These are phyloP conservation scores for Diadumene lineata DNA, from an alignment of 92 coral and sea anemone genomes.

Conservation along the genomic window DNA sequence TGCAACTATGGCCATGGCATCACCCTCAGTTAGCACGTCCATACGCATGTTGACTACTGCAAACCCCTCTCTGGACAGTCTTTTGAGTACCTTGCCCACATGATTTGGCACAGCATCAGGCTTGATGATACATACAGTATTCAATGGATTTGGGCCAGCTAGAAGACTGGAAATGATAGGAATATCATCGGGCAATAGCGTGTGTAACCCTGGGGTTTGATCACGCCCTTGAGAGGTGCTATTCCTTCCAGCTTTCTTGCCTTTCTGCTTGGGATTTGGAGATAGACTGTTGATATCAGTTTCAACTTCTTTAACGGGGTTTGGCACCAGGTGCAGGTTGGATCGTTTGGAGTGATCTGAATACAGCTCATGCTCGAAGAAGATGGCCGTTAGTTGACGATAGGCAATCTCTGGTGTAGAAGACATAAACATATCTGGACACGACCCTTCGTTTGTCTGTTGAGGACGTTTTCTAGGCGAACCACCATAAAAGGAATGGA, in stretches of 20 bases:
- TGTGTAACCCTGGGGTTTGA: constrained; percentile 38
- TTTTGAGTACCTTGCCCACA: constrained; percentile 76
- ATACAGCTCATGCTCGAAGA: constrained; percentile 86
- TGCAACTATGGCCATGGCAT: constrained; percentile 48
- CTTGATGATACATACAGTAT: constrained; percentile 83
- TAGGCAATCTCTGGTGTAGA: constrained; percentile 91
- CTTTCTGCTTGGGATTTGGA: constrained; percentile 39
- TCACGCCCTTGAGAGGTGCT: constrained; percentile 20
- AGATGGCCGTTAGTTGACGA: constrained; percentile 86
- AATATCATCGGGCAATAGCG: constrained; percentile 51
- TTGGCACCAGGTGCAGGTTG: constrained; percentile 69
- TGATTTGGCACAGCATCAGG: constrained; percentile 81
- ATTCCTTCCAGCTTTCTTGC: constrained; percentile 15
- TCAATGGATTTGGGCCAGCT: constrained; percentile 78
- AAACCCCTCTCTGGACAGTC: constrained; percentile 82
- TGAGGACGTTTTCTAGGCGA: constrained; percentile 38
- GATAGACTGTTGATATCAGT: constrained; percentile 3
- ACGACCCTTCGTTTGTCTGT: constrained; percentile 37
- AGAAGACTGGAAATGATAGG: constrained; percentile 72
- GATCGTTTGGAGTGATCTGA: constrained; percentile 75
- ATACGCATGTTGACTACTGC: constrained; percentile 68
- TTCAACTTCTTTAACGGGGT: constrained; percentile 44
- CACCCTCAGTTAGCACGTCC: constrained; percentile 50
- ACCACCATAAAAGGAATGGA: constrained; percentile 51
- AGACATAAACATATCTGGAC: constrained; percentile 77